Conservation (phyloP, 2,797 vertebrate species). For the Eurystomus glaucurus region DNA sequence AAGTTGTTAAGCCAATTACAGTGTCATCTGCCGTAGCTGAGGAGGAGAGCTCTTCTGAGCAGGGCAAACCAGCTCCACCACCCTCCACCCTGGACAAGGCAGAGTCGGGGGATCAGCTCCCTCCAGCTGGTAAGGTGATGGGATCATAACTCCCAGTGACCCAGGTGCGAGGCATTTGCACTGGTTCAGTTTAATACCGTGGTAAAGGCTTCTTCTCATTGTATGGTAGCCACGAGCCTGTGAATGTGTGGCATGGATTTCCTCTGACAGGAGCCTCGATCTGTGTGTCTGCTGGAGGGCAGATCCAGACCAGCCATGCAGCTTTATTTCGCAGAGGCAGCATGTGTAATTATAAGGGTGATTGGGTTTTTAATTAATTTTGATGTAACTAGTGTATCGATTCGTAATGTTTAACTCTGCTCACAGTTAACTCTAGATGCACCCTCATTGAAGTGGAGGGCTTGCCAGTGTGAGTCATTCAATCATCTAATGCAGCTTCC, state of each 20-base stretch:
- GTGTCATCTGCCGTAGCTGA: conserved; percentile 43
- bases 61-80: background rate
- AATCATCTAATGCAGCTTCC: background rate
- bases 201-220: background rate
- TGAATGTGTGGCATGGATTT: background rate
- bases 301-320: background rate
- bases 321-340: conserved; percentile 28
- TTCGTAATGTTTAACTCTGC: conserved; percentile 33
- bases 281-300: background rate
- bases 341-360: conserved; percentile 35
- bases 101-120: conserved; percentile 47
- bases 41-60: conserved; percentile 68
- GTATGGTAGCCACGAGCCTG: background rate
- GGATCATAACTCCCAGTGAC: background rate
- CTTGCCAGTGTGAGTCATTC: conserved; percentile 26
- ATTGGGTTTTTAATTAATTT: conserved; percentile 61
- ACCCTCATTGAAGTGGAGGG: background rate
- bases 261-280: background rate
- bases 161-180: background rate
- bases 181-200: background rate
- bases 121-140: conserved; percentile 73
- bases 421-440: background rate
- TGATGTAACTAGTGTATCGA: background rate
- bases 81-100: conserved; percentile 5
- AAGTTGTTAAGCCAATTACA: conserved; percentile 72